Evolutionary conservation across 2,113 vertebrate genomes (phyloP).

Genomic region (Cephalophus harveyi): DNA sequence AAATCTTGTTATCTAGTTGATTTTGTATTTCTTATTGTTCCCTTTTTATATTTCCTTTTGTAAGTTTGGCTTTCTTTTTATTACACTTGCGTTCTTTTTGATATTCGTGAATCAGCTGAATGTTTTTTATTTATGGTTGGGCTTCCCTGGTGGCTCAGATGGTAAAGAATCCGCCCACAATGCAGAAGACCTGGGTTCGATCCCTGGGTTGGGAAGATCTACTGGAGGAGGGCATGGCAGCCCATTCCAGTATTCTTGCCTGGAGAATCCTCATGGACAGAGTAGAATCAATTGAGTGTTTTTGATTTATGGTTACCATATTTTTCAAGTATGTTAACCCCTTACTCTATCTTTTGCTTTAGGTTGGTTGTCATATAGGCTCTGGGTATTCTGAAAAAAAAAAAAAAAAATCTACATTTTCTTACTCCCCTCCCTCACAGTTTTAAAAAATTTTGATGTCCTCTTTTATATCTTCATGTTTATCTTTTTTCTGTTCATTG

Average conservation of each 20-base stretch:
- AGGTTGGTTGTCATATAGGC: not conserved
- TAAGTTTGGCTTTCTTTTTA: not conserved
- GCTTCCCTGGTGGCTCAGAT: not conserved
- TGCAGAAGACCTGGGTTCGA: not conserved
- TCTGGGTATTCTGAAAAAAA: not conserved
- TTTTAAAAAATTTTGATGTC: not conserved
- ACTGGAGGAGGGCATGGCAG: not conserved
- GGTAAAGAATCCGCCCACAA: accelerated
- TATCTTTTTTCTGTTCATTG: not conserved
- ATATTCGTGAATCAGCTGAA: not conserved
- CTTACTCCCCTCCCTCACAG: not conserved
- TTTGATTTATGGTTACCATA: not conserved
- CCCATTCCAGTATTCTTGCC: not conserved
- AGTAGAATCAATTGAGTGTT: not conserved
- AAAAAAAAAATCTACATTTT: not conserved
- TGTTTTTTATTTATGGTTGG: too few relatives aligned
- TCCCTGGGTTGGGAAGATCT: not conserved
- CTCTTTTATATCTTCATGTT: not conserved
- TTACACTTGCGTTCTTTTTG: not conserved
- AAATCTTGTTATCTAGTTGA: not conserved
- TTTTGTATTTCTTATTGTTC: not conserved
- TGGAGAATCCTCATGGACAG: not conserved
- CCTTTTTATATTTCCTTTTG: not conserved
- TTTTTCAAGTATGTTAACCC: not conserved
- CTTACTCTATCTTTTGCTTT: not conserved